Percentiles rank a stretch among this genome's conserved stretches.
Evolutionary conservation across 2,888 invertebrate genomes (phyloP).

Genomic region (Agrochola lychnidis): DNA sequence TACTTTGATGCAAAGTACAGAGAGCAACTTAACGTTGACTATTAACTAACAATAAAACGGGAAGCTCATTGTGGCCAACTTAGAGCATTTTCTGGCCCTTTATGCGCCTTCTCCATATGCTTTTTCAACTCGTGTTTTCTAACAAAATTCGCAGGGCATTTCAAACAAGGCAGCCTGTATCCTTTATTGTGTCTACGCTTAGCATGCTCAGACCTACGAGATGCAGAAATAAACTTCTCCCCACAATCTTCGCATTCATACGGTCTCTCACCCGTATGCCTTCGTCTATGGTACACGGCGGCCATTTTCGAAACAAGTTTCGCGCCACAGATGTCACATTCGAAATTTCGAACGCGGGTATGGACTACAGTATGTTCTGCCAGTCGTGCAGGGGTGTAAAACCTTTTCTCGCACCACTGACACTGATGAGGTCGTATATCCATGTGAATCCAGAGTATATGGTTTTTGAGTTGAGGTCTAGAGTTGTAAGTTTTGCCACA

Average conservation of each 20-base stretch:
- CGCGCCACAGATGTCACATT: slow-evolving; percentile 89
- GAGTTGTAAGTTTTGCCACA: slow-evolving; percentile 83
- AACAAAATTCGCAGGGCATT: slow-evolving; percentile 80
- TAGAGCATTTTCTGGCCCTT: slow-evolving; percentile 38
- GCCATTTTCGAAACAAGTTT: slow-evolving; percentile 87
- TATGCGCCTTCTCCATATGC: slow-evolving; percentile 79
- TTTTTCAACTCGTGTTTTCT: slow-evolving; percentile 79
- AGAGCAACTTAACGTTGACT: slow-evolving; percentile 18
- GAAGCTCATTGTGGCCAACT: slow-evolving; percentile 27
- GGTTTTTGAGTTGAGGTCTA: slow-evolving; percentile 84
- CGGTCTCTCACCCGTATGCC: slow-evolving; percentile 87
- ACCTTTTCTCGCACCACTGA: slow-evolving; percentile 88
- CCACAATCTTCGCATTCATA: slow-evolving; percentile 86
- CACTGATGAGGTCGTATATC: slow-evolving; percentile 88
- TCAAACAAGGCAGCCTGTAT: slow-evolving; percentile 73
- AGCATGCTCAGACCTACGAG: slow-evolving; percentile 84
- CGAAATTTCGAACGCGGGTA: slow-evolving; percentile 88
- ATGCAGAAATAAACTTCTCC: slow-evolving; percentile 84
- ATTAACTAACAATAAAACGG: background rate
- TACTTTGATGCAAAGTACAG: slow-evolving; percentile 45
- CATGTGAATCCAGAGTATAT: slow-evolving; percentile 88
- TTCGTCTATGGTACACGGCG: slow-evolving; percentile 84
- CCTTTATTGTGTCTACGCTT: slow-evolving; percentile 85
- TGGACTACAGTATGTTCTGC: slow-evolving; percentile 90
- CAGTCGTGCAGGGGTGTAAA: slow-evolving; percentile 87